These are phyloP conservation scores for Basileuterus tristriatus DNA, from an alignment of 2,797 vertebrate genomes.

Conservation along the genomic window DNA sequence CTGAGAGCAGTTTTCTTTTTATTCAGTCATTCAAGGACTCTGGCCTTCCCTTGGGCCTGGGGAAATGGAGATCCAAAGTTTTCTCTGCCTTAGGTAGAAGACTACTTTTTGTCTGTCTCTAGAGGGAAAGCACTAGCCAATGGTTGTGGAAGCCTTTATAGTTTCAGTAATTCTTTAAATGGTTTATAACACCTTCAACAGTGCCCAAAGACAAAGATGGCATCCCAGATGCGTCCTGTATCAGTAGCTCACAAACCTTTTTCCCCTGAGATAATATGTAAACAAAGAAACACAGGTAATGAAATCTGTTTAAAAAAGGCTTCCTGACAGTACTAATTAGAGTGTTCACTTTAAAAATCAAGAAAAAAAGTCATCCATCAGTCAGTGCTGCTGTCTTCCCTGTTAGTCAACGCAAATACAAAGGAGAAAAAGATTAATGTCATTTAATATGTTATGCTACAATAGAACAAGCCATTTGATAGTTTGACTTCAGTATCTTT, in stretches of 20 bases:
- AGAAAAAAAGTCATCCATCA: not conserved
- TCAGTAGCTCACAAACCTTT: not conserved
- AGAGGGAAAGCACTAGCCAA: not conserved
- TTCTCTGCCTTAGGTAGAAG: not conserved
- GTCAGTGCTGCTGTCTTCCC: not conserved
- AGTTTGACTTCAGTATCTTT: not conserved
- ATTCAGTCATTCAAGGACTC: not conserved
- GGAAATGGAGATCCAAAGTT: not conserved
- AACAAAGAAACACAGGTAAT: not conserved
- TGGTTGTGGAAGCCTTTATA: not conserved
- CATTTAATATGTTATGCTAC: not conserved
- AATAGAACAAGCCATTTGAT: not conserved
- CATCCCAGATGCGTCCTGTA: not conserved
- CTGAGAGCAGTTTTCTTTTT: not conserved
- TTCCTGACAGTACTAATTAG: not conserved
- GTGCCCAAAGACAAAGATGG: not conserved
- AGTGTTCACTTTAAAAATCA: not conserved
- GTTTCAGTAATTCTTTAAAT: not conserved
- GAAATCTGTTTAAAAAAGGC: not conserved
- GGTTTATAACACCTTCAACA: not conserved
- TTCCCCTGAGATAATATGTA: not conserved
- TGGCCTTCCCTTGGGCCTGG: not conserved
- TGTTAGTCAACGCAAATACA: not conserved
- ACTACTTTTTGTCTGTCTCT: not conserved
- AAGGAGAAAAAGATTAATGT: not conserved